Base-by-base conservation (phyloP, 2,113 vertebrate species). In the Cinclus cinclus region DNA sequence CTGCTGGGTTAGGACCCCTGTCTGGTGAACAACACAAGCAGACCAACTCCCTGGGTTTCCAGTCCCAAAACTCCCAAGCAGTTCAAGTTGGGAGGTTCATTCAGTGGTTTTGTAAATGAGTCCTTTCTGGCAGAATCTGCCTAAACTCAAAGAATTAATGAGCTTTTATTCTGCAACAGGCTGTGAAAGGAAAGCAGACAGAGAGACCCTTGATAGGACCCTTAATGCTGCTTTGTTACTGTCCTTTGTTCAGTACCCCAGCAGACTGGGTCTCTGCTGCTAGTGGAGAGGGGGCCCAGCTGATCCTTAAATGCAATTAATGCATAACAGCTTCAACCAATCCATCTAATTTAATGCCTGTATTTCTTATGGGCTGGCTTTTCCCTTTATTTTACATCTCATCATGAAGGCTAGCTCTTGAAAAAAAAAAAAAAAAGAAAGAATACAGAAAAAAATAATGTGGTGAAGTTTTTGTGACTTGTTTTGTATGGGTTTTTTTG, bases 251-350 rank as follows among this genome's bases (percentile, higher is more conserved):
- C 53, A 65, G 53, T 2, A 2, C 22, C 65, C 25, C 55, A 91
- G 63, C 67, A 89, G 56, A 53, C 22, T 37, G n/a, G 14, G 69
- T 24, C 42, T 89, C 33, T 86, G 90, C 35, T 81, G 87, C 27
- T 50, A 7, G 52, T 75, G 46, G 28, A 81, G 73, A 84, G 44
- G n/a, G 79, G 69, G 58, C 70, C 59, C 87, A 87, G 58, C 89
- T 95, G 96, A 96, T 91, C 41, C 42, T 82, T 74, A 87, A 89
- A 92, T 69, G 59, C 81, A 95, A 94, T 95, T 94, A 96, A 85
- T 79, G 67, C 9, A 5, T 64, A 95, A 85, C 65, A 89, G 63
- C 69, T 91, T 69, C 83, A 84, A 79, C 74, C 74, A 73, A 94
- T 91, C 59, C 49, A 65, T 91, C 77, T 84, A 69, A 89, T 96